Evolutionary conservation across 2,888 invertebrate genomes (phyloP).

Genomic region (Coecobrya sp.): DNA sequence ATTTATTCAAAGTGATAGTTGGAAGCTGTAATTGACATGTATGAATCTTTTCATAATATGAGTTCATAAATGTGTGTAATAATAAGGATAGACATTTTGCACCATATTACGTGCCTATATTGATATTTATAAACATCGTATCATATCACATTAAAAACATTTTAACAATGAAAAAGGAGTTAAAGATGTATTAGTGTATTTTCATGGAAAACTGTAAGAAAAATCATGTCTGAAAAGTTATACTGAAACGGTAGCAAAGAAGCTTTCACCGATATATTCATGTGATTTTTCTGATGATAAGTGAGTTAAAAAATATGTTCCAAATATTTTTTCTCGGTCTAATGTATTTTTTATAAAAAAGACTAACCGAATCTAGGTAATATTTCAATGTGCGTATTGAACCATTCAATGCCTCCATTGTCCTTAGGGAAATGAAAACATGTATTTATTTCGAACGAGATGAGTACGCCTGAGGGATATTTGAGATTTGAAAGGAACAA

Average conservation of each 20-base stretch:
- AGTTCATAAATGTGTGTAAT: background rate
- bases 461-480: conserved; percentile 11
- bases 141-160: no score
- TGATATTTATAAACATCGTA: no score
- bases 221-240: no score
- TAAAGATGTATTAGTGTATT: no score
- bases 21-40: background rate
- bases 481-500: conserved; percentile 15
- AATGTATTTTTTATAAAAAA: background rate
- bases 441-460: background rate
- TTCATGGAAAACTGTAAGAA: no score
- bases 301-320: background rate
- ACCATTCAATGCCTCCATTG: background rate
- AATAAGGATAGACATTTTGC: no score
- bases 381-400: background rate
- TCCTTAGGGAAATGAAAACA: conserved; percentile 45
- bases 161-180: no score
- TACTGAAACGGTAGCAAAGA: background rate
- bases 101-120: no score
- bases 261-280: background rate
- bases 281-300: background rate
- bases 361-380: background rate
- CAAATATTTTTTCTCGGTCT: background rate
- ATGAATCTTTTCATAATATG: background rate
- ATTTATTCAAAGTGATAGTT: background rate